Evolutionary conservation across 2,797 vertebrate genomes (phyloP), one percentile per base, ranked within the genome.

Genomic region (Syngnathus rostellatus): DNA sequence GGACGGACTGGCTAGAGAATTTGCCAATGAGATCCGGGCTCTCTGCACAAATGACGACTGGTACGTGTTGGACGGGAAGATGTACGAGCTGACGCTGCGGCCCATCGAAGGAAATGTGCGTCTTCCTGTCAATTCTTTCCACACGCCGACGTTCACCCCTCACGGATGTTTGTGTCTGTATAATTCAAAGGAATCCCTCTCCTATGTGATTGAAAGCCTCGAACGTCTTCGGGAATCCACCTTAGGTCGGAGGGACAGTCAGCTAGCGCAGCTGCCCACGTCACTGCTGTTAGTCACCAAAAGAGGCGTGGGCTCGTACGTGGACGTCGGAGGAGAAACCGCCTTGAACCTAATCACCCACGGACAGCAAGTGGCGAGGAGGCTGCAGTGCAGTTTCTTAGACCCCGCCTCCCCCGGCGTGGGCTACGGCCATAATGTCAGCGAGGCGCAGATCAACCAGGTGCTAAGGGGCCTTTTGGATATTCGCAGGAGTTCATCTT

Each of bases 111-210:
- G 97, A 67, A 99, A 97, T 11, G 96, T 98, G 0, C 92, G 96
- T 67, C 92, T 98, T 69, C 96, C 96, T 0, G 96, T 98, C 31
- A 99, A 99, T 85, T 93, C 96, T 62, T 98, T 99, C 84, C 92
- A 97, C 70, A 99, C 97, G 0, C 93, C 96, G 0, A 97, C 95
- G 0, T 99, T 99, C 77, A 92, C 94, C 7, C 97, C 97, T 5
- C 97, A 98, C 0, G 97, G 97, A 62, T 97, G 95, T 73, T 92
- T 99, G 71, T 98, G 96, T 89, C 93, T 98, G 65, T 99, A 99
- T 83, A 98, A 98, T 83, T 98, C 97, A 25, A 99, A 98, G 84
- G 96, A 98, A 67, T 98, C 97, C 0, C 78, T 99, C 12, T 94
- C 94, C 43, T 99, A 99, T 6, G 93, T 98, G 62, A 89, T 95